Evolutionary conservation across 2,888 invertebrate species (phyloP).

Genomic region (Pollenia griseotomentosa): DNA sequence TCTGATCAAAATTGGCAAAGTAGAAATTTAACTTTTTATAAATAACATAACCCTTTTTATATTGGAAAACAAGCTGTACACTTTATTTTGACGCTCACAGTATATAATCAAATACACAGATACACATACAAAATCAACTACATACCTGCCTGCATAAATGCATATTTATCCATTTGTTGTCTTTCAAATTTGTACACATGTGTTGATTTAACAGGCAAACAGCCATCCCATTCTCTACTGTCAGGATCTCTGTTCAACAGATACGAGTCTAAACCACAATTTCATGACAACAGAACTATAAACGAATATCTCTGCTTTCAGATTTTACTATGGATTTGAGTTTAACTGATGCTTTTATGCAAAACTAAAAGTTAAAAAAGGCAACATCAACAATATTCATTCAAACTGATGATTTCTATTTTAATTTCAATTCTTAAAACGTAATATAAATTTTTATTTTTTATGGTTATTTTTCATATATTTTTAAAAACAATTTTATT

Average conservation of each 20-base stretch:
- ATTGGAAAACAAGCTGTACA: too few relatives aligned
- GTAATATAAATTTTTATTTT: conserved; percentile 42
- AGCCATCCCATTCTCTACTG: conserved; percentile 26
- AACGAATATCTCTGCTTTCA: conserved; percentile 3
- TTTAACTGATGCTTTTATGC: conserved; percentile 54
- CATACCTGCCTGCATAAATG: neutral
- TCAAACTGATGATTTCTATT: conserved; percentile 40
- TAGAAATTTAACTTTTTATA: too few relatives aligned
- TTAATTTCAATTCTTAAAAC: conserved; percentile 62
- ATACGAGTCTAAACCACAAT: neutral
- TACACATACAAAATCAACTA: neutral
- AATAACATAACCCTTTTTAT: too few relatives aligned
- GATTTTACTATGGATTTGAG: neutral
- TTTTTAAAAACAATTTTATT: conserved; percentile 54
- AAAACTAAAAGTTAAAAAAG: conserved; percentile 18
- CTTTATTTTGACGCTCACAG: too few relatives aligned
- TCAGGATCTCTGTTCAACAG: conserved; percentile 37
- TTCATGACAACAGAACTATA: neutral
- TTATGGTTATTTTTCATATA: conserved; percentile 29
- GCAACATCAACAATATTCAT: neutral
- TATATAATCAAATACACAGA: neutral
- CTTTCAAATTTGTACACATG: conserved; percentile 44
- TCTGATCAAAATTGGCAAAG: too few relatives aligned
- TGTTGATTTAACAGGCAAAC: neutral
- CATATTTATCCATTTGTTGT: conserved; percentile 47